Conservation (phyloP, 2,797 vertebrate species). For the Pangasius krempfi region DNA sequence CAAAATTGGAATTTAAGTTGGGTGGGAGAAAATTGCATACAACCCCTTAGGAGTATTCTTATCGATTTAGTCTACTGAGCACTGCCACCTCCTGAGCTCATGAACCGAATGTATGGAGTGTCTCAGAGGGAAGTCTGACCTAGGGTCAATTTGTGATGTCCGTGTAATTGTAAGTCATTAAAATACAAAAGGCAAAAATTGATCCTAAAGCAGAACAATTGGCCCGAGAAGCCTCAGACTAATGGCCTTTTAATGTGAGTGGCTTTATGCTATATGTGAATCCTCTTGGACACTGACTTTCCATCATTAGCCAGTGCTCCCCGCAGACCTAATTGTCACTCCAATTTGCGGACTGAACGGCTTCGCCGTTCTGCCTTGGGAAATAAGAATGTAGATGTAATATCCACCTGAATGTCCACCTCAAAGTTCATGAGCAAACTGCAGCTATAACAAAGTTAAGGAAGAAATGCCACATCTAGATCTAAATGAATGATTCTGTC, state of each 20-base stretch:
- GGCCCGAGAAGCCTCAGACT: slow-evolving; percentile 1
- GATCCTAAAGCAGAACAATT: slow-evolving; percentile 19
- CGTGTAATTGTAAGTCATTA: slow-evolving; percentile 21
- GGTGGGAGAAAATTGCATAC: slow-evolving; percentile 1
- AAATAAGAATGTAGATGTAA: slow-evolving; percentile 34
- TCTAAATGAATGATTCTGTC: neutral
- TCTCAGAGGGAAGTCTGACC: slow-evolving; percentile 12
- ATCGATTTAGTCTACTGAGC: slow-evolving; percentile 23
- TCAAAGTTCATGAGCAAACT: neutral
- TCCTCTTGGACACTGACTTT: slow-evolving; percentile 20
- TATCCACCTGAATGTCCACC: neutral
- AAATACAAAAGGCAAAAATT: slow-evolving; percentile 2
- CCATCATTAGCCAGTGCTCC: slow-evolving; percentile 31
- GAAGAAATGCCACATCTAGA: neutral
- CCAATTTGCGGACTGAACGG: slow-evolving; percentile 34
- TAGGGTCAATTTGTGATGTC: neutral
- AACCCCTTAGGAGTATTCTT: slow-evolving; percentile 7
- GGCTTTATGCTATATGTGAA: neutral
- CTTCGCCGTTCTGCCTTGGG: slow-evolving; percentile 29
- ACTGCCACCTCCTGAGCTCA: neutral
- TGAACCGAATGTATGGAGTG: neutral
- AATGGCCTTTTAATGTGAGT: slow-evolving; percentile 23
- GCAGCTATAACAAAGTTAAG: neutral
- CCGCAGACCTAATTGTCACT: slow-evolving; percentile 33
- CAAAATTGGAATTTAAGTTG: slow-evolving; percentile 29